phyloP scores from a whole-genome alignment of 2,888 invertebrate genomes.

The Trachelus troglodyta region DNA sequence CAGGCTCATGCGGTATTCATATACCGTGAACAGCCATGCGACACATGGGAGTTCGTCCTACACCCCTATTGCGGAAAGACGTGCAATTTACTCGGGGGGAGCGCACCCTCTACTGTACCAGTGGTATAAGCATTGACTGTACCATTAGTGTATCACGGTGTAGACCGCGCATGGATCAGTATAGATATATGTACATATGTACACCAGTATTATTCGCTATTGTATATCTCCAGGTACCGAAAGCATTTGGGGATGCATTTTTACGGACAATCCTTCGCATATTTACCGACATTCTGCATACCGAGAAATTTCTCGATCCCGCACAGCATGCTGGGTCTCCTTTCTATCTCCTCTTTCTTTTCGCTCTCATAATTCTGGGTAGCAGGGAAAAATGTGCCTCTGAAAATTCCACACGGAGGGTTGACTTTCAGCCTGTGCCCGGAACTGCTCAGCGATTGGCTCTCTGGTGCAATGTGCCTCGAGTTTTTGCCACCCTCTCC shows the following conservation, averaged over 20 bases:
- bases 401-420: too few relatives aligned
- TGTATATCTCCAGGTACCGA: too few relatives aligned
- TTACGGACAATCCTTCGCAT: neutral
- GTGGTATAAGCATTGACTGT: neutral
- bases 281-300: neutral
- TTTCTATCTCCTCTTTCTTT: slow-evolving; percentile 10
- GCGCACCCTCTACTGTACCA: neutral
- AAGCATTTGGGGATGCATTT: neutral
- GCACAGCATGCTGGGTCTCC: neutral
- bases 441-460: too few relatives aligned
- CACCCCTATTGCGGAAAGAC: neutral
- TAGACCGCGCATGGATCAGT: neutral
- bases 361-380: neutral
- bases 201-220: neutral
- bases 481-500: neutral
- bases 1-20: neutral
- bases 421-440: too few relatives aligned
- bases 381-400: too few relatives aligned
- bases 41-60: neutral
- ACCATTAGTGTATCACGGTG: neutral
- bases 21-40: neutral
- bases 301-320: neutral
- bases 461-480: neutral
- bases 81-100: neutral
- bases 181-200: neutral